phyloP scores from a whole-genome alignment of 2,113 vertebrate species.

The Gadus chalcogrammus region DNA sequence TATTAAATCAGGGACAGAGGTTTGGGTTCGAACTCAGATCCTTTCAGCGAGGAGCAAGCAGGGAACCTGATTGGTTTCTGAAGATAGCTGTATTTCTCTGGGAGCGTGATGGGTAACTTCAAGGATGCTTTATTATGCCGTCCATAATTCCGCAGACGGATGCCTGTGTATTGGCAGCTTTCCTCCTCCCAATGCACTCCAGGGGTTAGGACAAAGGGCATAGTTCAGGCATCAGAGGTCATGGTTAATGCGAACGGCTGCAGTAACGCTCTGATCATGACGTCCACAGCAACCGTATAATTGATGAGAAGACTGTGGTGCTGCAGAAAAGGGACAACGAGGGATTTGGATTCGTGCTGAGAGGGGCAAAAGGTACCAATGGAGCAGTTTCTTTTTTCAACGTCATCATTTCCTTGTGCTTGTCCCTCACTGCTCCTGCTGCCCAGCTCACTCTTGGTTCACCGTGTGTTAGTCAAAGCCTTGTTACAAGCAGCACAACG shows the following conservation, averaged over 20 bases:
- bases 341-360: constrained; percentile 90
- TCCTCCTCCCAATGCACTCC: not conserved
- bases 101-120: too few species aligned
- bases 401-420: not conserved
- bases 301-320: constrained; percentile 90
- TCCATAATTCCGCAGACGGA: not conserved
- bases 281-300: constrained; percentile 90
- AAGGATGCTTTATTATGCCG: too few species aligned
- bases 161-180: not conserved
- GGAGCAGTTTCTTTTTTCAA: too few species aligned
- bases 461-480: too few species aligned
- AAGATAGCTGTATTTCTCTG: too few species aligned
- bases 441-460: not conserved
- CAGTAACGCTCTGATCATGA: constrained; percentile 87
- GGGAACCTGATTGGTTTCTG: too few species aligned
- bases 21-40: too few species aligned
- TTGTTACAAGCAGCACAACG: too few species aligned
- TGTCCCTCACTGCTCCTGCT: not conserved
- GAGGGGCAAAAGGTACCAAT: constrained; percentile 88
- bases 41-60: too few species aligned
- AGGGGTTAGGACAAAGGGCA: constrained; percentile 75
- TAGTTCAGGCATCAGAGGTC: constrained; percentile 76
- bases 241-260: constrained; percentile 84
- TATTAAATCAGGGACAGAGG: too few species aligned
- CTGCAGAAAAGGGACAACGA: constrained; percentile 94